These are phyloP conservation scores for Brachymystax lenok DNA, from an alignment of 2,797 vertebrate genomes.

Conservation along the genomic window DNA sequence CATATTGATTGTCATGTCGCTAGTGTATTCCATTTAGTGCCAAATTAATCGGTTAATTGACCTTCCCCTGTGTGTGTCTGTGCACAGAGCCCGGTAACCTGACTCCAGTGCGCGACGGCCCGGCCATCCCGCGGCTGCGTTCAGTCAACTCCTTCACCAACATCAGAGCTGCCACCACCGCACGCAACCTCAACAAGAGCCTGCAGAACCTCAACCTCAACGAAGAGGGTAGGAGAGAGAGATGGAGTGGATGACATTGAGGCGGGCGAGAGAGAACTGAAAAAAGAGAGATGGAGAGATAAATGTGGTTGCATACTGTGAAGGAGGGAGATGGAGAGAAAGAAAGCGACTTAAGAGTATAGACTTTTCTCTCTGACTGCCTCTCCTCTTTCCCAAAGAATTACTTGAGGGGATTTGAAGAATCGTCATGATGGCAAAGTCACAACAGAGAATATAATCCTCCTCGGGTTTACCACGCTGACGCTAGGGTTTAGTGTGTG, in stretches of 20 bases:
- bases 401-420: neutral
- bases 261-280: neutral
- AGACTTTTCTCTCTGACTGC: neutral
- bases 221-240: constrained; percentile 81
- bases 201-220: constrained; percentile 97
- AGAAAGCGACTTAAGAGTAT: neutral
- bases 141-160: constrained; percentile 97
- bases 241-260: neutral
- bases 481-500: neutral
- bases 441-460: neutral
- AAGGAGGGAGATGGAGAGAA: neutral
- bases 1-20: neutral
- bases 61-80: constrained; percentile 15
- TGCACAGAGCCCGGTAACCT: constrained; percentile 85
- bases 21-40: neutral
- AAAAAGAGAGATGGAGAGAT: constrained; percentile 7
- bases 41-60: neutral
- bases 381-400: neutral
- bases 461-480: neutral
- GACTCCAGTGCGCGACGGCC: constrained; percentile 90
- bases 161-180: constrained; percentile 89
- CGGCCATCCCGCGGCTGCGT: constrained; percentile 87
- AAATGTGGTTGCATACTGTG: neutral
- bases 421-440: neutral
- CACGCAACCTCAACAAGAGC: constrained; percentile 94